Percentiles rank a stretch among this genome's conserved stretches.
These are phyloP conservation scores for Sciurus carolinensis DNA, from an alignment of 2,797 vertebrate species.

Conservation along the genomic window DNA sequence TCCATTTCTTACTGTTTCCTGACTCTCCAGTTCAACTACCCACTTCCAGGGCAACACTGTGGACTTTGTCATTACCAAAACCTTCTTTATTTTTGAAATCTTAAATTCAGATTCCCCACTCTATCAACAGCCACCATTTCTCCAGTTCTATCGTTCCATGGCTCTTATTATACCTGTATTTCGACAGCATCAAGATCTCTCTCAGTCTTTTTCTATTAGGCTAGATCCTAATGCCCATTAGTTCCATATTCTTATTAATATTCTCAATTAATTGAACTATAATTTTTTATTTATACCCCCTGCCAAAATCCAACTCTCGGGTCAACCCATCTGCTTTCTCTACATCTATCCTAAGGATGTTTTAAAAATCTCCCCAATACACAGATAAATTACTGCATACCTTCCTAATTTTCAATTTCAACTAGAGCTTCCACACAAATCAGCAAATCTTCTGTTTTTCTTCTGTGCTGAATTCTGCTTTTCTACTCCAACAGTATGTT, in stretches of 20 bases:
- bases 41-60: not conserved
- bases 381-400: not conserved
- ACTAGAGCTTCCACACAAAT: not conserved
- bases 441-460: not conserved
- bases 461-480: not conserved
- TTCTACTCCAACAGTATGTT: not conserved
- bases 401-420: not conserved
- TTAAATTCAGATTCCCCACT: not conserved
- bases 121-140: not conserved
- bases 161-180: not conserved
- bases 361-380: not conserved
- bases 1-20: not conserved
- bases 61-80: not conserved
- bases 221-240: not conserved
- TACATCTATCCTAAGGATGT: not conserved
- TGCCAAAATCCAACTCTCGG: not conserved
- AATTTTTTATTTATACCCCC: not conserved
- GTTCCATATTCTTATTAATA: not conserved
- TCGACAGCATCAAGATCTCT: not conserved
- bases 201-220: not conserved
- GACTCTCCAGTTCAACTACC: not conserved
- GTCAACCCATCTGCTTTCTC: not conserved
- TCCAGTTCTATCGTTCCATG: not conserved
- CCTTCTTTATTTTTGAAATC: conserved; percentile 35
- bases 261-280: not conserved